These are phyloP conservation scores for Microcebus murinus DNA, from an alignment of 2,113 vertebrate species.

Conservation along the genomic window DNA sequence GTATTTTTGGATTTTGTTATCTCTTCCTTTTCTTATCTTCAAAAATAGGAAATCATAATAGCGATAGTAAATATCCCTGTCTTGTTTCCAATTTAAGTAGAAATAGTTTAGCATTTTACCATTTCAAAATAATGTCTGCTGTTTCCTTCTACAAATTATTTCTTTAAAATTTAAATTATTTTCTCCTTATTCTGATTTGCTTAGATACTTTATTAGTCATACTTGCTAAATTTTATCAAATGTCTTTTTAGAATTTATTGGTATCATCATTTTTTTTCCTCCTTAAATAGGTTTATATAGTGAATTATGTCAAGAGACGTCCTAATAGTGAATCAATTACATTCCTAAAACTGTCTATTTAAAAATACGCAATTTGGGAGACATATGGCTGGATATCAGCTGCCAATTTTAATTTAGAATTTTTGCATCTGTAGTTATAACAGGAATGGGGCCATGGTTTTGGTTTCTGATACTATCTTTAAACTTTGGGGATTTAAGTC, in stretches of 20 bases:
- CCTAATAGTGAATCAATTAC: not conserved
- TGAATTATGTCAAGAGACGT: not conserved
- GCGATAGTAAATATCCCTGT: not conserved
- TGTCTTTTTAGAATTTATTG: not conserved
- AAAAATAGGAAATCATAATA: not conserved
- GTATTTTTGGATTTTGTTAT: not conserved
- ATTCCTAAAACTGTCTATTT: not conserved
- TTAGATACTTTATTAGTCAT: not conserved
- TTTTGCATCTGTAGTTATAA: not conserved
- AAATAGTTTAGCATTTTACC: not conserved
- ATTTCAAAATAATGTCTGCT: not conserved
- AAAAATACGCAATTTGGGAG: not conserved
- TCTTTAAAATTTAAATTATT: not conserved
- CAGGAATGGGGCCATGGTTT: too few relatives aligned
- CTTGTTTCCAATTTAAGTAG: not conserved
- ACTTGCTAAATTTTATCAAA: not conserved
- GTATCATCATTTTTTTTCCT: not conserved
- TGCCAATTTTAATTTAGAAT: not conserved
- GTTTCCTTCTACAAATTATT: not conserved
- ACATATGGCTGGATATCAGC: not conserved
- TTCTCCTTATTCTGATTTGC: not conserved
- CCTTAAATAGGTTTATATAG: not conserved
- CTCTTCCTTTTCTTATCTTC: not conserved
- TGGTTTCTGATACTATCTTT: too few relatives aligned
- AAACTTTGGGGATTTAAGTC: fast-evolving